A percentile compares a stretch with the other conserved stretches of the same genome.
Evolutionary conservation across 2,888 invertebrate genomes (phyloP).

Genomic region (Julus scanicus): DNA sequence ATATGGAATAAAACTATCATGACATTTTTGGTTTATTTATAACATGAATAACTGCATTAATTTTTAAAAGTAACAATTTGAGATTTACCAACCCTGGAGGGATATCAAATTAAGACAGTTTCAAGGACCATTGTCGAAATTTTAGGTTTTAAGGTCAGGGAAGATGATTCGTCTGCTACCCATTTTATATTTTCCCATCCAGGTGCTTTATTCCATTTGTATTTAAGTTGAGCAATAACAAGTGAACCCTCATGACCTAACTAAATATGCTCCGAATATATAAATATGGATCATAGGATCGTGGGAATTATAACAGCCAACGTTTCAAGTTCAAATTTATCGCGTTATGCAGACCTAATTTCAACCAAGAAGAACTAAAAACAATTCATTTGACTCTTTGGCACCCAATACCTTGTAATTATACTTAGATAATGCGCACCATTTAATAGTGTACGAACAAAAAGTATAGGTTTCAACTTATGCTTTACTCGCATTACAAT

Average conservation of each 20-base stretch:
- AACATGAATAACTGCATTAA: background rate
- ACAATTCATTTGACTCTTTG: background rate
- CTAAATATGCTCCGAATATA: background rate
- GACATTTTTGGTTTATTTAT: background rate
- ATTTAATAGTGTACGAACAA: background rate
- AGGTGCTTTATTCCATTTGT: background rate
- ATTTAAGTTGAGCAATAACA: background rate
- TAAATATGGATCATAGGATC: background rate
- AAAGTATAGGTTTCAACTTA: background rate
- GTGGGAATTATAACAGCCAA: background rate
- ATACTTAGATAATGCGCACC: background rate
- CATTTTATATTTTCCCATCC: background rate
- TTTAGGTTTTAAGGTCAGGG: constrained; percentile 20
- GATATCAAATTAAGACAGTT: background rate
- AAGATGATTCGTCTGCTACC: background rate
- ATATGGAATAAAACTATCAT: background rate
- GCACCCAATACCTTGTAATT: background rate
- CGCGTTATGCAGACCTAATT: background rate
- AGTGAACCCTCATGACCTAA: background rate
- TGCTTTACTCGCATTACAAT: background rate
- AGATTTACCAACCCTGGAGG: background rate
- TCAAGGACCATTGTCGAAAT: constrained; percentile 32
- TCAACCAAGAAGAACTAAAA: background rate
- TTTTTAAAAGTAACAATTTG: background rate
- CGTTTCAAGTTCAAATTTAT: constrained; percentile 8